Conservation (phyloP, 2,113 vertebrate genomes). For the Nymphicus hollandicus region DNA sequence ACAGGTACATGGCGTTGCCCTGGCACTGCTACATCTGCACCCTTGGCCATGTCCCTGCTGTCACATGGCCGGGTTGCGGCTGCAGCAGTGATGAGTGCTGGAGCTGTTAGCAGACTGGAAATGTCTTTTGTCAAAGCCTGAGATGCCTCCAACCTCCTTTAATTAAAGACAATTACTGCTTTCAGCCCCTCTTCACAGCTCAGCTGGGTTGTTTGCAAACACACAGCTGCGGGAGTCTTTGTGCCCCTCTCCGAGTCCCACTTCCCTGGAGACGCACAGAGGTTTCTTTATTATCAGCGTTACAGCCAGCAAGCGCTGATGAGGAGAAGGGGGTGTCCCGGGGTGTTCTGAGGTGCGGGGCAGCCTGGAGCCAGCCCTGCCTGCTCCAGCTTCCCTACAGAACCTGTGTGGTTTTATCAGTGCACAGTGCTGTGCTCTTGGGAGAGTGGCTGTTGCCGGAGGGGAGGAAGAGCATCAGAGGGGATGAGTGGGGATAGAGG, state of each 20-base stretch:
- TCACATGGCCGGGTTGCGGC: not conserved
- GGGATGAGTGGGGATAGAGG: accelerated
- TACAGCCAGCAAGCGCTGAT: not conserved
- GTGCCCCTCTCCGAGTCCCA: conserved; percentile 52
- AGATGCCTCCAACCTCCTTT: conserved; percentile 80
- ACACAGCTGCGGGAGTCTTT: conserved; percentile 80
- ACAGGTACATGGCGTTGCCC: accelerated
- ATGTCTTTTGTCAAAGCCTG: conserved; percentile 78
- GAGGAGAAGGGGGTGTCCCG: not conserved
- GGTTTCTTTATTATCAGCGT: conserved; percentile 62
- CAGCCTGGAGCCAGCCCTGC: not conserved
- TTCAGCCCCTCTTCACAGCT: conserved; percentile 82
- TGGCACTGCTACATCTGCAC: not conserved
- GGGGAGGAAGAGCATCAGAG: accelerated
- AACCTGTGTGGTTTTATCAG: not conserved
- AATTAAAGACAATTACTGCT: conserved; percentile 88
- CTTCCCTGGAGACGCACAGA: conserved; percentile 76
- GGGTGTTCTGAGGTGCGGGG: not conserved
- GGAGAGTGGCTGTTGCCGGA: accelerated
- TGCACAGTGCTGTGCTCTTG: accelerated
- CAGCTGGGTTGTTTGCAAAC: conserved; percentile 83
- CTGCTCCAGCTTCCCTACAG: not conserved
- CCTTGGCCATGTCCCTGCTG: accelerated
- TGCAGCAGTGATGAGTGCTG: conserved; percentile 12
- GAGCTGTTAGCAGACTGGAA: conserved; percentile 74